These are phyloP conservation scores for Pegoplata infirma DNA, from an alignment of 2,888 invertebrate genomes.

Conservation along the genomic window DNA sequence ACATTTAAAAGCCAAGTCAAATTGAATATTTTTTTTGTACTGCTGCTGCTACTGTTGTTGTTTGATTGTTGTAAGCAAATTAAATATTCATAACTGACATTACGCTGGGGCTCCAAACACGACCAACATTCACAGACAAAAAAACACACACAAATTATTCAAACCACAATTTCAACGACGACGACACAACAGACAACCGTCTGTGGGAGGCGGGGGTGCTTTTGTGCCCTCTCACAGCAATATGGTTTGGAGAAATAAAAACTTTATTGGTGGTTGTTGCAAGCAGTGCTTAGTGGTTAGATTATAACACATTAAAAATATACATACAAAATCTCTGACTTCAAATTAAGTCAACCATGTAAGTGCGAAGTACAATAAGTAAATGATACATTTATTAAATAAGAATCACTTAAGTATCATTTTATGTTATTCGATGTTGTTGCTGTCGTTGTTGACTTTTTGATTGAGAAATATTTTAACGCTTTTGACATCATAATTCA, in stretches of 20 bases:
- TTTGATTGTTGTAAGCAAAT: slow-evolving; percentile 60
- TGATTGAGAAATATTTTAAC: background rate
- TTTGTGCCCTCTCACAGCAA: slow-evolving; percentile 19
- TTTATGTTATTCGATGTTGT: slow-evolving; percentile 16
- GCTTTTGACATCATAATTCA: slow-evolving; percentile 42
- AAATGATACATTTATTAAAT: slow-evolving; percentile 52
- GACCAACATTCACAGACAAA: slow-evolving; percentile 33
- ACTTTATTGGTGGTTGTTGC: slow-evolving; percentile 10
- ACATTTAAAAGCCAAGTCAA: slow-evolving; percentile 54
- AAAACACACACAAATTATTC: slow-evolving; percentile 1
- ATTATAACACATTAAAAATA: slow-evolving; percentile 48
- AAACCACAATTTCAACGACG: slow-evolving; percentile 39
- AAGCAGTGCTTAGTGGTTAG: slow-evolving; percentile 25
- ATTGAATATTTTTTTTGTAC: slow-evolving; percentile 52
- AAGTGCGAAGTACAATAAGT: slow-evolving; percentile 59
- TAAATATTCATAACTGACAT: slow-evolving; percentile 74
- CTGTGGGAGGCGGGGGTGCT: background rate
- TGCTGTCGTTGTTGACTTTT: background rate
- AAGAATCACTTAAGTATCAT: slow-evolving; percentile 29
- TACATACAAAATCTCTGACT: slow-evolving; percentile 60
- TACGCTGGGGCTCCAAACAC: slow-evolving; percentile 50
- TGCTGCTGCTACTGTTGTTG: too few relatives aligned
- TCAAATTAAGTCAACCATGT: slow-evolving; percentile 55
- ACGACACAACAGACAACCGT: slow-evolving; percentile 23
- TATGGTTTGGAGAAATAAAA: slow-evolving; percentile 31